Evolutionary conservation across 2,797 vertebrate genomes (phyloP), one percentile per base, ranked within the genome.

Genomic region (Erethizon dorsatum): DNA sequence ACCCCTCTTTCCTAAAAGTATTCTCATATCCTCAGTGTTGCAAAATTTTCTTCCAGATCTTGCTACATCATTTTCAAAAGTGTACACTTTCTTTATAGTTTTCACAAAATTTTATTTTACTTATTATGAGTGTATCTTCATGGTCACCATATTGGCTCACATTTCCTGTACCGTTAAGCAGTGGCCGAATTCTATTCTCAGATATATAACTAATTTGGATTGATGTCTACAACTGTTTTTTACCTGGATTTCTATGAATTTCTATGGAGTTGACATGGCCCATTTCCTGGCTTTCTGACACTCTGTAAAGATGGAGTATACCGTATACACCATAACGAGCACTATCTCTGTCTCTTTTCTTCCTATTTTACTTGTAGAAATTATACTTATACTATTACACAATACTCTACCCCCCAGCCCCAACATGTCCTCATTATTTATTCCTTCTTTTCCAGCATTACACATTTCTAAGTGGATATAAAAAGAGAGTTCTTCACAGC

Each of bases 71-170:
- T 83, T 93, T 92, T 71, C 45, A 90, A 82, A 83, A 0, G 9
- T 63, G 41, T 67, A 24, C 2, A 41, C 56, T 79, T 75, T 83
- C 63, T 69, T 83, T 90, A 80, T 31, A 82, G 24, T 78, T 63
- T 88, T 80, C 45, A 80, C 3, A 57, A n/a, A 47, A 24, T 96
- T 57, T 79, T 14, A 67, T 67, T 61, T 28, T 14, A 47, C 15
- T 54, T 94, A 28, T 87, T 84, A 18, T 71, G 18, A 91, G 26
- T 80, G 50, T 86, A 82, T 96, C 37, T 94, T 52, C 17, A 57
- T 69, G 71, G 20, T 65, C 11, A 71, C 18, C 28, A 71, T 54
- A 2, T 37, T 93, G 50, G 6, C n/a, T 93, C 65, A 54, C 37
- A 93, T 20, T 56, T 17, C 37, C 12, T 45, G 6, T 4, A 37